Base-by-base conservation (phyloP, 2,113 vertebrate genomes). In the Anoplopoma fimbria region DNA sequence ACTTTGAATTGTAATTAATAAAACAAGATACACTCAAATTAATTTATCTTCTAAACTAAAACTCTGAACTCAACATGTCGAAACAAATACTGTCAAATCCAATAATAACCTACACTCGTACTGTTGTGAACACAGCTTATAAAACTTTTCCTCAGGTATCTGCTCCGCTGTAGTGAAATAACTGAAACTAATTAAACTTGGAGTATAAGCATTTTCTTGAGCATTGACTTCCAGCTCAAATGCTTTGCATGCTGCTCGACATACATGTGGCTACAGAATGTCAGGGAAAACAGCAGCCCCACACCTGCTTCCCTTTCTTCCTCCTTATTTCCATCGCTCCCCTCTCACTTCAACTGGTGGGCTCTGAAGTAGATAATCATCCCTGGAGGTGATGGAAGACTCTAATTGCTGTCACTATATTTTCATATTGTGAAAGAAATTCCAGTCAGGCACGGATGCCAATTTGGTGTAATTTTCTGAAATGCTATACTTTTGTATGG, bases 381-480 rank as follows among this genome's bases (percentile, higher is more conserved):
- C 69, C 81, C 84, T 69, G 75, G 84, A 89, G 90, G 90, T 90
- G 88, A 86, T 86, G 78, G 88, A 86, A 89, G 81, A 81, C 84
- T 87, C 83, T 91, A 85, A 92, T 92, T 92, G 88, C 82, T 19
- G 67, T 79, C 67, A 78, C 86, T 87, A 78, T 88, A 86, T 94
- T 90, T 92, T 93, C 76, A 91, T 91, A 90, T 90, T 75, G 69
- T 72, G 76, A 55, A 87, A 83, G 72, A 84, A 71, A 89, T 72
- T 85, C 83, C 67, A 86, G 71, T 77, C 87, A 87, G 77, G 75
- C 90, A 31, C 85, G 87, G 82, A 89, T 88, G 89, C 88, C 91
- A 93, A 93, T 95, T 94, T 89, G 79, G 87, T 93, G 86, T 85
- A 94, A 94, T 94, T 94, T 95, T 89, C 87, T 92, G 92, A 91